Percentiles rank a stretch among this genome's conserved stretches.
phyloP scores from a whole-genome alignment of 2,888 invertebrate species.

The Drosophila birchii region DNA sequence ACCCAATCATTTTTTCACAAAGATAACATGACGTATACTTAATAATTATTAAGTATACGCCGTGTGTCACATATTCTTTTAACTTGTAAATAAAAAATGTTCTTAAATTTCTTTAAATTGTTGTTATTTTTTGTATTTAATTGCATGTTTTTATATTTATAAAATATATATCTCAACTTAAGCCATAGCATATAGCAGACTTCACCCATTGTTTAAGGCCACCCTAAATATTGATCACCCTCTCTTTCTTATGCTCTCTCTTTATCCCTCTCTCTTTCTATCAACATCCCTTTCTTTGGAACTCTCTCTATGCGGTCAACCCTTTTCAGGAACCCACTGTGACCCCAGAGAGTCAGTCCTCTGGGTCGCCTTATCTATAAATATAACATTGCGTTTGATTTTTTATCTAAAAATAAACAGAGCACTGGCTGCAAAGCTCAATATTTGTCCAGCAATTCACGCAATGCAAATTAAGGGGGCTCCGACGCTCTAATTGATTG shows the following conservation, averaged over 20 bases:
- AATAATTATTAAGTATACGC: constrained; percentile 5
- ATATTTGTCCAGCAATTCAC: constrained; percentile 63
- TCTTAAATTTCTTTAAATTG: too few species aligned
- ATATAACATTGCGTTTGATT: constrained; percentile 33
- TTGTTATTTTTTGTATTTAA: too few species aligned
- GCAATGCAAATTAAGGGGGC: constrained; percentile 58
- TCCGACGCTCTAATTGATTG: constrained; percentile 68
- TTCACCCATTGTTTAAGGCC: constrained; percentile 11
- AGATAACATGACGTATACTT: constrained; percentile 1
- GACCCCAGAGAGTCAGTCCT: too few species aligned
- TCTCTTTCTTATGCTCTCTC: neutral
- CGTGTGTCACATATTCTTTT: neutral
- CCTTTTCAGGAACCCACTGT: constrained; percentile 9
- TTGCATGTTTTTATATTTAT: too few species aligned
- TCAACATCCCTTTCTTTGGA: constrained; percentile 1
- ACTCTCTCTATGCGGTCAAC: constrained; percentile 25
- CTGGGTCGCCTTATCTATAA: constrained; percentile 40
- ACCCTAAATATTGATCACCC: constrained; percentile 13
- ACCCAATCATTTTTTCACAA: neutral
- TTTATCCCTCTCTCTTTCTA: constrained; percentile 1
- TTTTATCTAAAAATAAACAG: constrained; percentile 45
- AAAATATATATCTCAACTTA: too few species aligned
- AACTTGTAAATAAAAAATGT: neutral
- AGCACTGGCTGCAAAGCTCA: constrained; percentile 17
- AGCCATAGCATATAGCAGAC: neutral